These are phyloP conservation scores for Petrocephalus zakoni DNA, from an alignment of 2,113 vertebrate species.

Conservation along the genomic window DNA sequence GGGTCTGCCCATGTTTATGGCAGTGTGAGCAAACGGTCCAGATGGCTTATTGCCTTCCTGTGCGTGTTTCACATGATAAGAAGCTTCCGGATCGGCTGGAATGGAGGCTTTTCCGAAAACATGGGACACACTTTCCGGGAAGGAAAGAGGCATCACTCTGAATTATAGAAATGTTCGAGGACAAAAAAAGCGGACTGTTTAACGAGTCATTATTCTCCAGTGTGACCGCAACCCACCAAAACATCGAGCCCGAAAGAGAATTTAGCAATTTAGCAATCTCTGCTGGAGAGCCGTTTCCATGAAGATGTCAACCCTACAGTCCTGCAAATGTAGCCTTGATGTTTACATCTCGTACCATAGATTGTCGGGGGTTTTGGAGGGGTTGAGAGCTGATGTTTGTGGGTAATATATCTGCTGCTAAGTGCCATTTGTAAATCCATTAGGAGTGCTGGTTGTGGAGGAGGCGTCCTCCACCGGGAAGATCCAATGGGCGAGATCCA, in stretches of 20 bases:
- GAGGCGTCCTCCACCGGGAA: background rate
- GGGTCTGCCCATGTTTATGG: background rate
- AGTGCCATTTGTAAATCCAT: background rate
- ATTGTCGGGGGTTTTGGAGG: background rate
- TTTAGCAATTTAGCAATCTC: background rate
- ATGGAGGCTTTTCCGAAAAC: background rate
- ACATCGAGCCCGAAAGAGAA: background rate
- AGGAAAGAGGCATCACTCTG: background rate
- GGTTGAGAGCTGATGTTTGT: background rate
- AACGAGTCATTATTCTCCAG: background rate
- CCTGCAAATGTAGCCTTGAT: background rate
- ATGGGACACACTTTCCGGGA: background rate
- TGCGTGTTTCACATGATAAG: background rate
- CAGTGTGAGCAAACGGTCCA: background rate
- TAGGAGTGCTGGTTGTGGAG: background rate
- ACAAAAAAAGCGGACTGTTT: background rate
- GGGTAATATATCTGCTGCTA: background rate
- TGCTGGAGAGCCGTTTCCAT: background rate
- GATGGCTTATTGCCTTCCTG: background rate
- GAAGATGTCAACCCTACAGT: background rate
- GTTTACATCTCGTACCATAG: background rate
- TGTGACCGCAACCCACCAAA: background rate
- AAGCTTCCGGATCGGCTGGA: background rate
- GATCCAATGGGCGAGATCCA: background rate
- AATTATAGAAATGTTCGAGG: background rate